Evolutionary conservation across 1,140 invertebrate genomes (phyloP), one percentile per base, ranked within the genome.

Genomic region (Patella vulgata): DNA sequence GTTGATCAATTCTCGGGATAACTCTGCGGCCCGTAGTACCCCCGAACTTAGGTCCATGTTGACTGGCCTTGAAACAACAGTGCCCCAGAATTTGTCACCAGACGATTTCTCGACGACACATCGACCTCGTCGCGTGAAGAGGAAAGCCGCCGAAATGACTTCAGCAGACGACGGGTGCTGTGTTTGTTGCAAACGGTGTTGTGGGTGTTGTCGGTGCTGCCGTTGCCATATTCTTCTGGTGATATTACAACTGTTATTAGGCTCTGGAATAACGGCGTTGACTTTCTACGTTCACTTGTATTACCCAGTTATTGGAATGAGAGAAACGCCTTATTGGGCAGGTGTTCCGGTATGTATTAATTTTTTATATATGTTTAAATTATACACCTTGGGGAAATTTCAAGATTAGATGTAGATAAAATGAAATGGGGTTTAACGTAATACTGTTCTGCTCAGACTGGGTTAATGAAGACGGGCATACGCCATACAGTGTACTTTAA

Each of bases 251-350:
- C 40, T 71, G 39, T 33, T 68, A n/a, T 21, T 71, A 19, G 74
- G 74, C 23, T 52, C 51, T 14, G 62, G 52, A 28, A 63, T 73
- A 21, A 70, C 66, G 3, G 74, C 53, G 5, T 47, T 71, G 55
- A 68, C 63, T 19, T 55, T 71, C 17, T 75, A 73, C 48, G 50
- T 73, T n/a, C 33, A 61, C 17, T 63, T 63, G 14, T 66, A 60
- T 46, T 39, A 63, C 19, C 61, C 71, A 1, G 55, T 61, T 12
- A 42, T 73, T 28, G 57, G 50, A 36, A 42, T 62, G n/a, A 43
- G 71, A 23, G 74, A 75, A 17, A 71, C 63, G 8, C 71, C 74
- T 8, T 67, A 67, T 47, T 75, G 74, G 74, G 74, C 74, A 19
- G 74, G 74, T 5, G 60, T 71, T 59, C 71, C 71, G 51, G 74